Conservation (phyloP, 2,888 invertebrate species). For the Lithophane semibrunnea region DNA sequence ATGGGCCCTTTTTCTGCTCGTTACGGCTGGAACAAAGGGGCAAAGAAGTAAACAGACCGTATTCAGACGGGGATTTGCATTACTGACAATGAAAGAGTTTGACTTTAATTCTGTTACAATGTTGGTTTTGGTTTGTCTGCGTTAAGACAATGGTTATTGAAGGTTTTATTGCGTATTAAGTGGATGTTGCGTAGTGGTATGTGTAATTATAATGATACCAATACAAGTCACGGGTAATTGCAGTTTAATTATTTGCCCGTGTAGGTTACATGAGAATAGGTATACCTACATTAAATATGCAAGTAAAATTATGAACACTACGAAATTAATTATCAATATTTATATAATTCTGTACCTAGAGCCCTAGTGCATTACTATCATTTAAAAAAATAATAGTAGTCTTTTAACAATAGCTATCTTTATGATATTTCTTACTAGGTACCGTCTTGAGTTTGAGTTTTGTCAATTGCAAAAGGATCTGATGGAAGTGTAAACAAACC, state of each 20-base stretch:
- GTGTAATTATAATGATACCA: slow-evolving; percentile 16
- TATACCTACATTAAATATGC: background rate
- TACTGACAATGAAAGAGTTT: slow-evolving; percentile 83
- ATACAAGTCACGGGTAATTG: background rate
- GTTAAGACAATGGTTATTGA: slow-evolving; percentile 46
- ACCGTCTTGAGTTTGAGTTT: no score
- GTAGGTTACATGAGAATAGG: background rate
- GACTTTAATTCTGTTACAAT: slow-evolving; percentile 75
- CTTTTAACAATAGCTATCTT: no score
- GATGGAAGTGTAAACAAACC: no score
- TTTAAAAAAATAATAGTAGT: no score
- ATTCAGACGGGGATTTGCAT: slow-evolving; percentile 86
- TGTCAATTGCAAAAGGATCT: no score
- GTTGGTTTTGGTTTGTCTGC: slow-evolving; percentile 66
- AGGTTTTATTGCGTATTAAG: slow-evolving; percentile 55
- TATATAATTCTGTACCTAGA: no score
- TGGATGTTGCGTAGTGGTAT: slow-evolving; percentile 10
- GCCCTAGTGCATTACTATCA: background rate
- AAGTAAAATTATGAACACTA: no score
- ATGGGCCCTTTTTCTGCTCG: slow-evolving; percentile 90
- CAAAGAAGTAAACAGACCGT: slow-evolving; percentile 88
- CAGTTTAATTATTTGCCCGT: background rate
- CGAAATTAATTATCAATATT: background rate
- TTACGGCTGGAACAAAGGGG: slow-evolving; percentile 89
- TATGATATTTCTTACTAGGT: no score